phyloP scores from a whole-genome alignment of 2,797 vertebrate species.

The Coracias cyanogaster region DNA sequence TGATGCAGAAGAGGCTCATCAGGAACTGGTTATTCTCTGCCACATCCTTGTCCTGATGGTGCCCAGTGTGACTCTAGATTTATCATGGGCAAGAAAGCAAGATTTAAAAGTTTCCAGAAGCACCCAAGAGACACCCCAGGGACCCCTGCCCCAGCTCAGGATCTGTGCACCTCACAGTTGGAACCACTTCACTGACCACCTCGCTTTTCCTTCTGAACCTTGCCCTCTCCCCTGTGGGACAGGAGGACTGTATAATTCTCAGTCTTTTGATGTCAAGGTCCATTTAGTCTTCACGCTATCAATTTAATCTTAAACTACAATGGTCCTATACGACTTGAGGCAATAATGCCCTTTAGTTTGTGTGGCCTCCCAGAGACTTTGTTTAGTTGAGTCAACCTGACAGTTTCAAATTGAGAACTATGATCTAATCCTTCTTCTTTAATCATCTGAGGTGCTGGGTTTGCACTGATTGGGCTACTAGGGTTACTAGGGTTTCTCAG shows the following conservation, averaged over 20 bases:
- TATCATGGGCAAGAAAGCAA: neutral
- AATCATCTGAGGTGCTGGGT: neutral
- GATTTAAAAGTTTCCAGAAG: neutral
- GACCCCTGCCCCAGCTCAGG: accelerated
- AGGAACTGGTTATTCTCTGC: neutral
- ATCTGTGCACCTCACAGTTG: neutral
- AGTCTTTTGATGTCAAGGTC: neutral
- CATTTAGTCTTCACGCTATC: neutral
- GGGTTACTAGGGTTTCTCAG: neutral
- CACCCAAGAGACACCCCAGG: neutral
- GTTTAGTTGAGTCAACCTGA: neutral
- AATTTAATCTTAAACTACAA: neutral
- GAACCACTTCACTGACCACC: neutral
- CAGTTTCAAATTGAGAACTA: neutral
- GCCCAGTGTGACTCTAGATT: neutral
- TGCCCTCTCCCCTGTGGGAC: neutral
- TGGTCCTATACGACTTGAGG: neutral
- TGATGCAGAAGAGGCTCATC: neutral
- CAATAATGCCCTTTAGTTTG: neutral
- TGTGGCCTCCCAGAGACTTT: neutral
- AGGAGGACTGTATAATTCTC: accelerated
- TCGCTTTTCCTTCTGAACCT: neutral
- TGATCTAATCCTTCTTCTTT: neutral
- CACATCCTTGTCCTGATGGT: neutral
- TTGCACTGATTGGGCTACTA: neutral